A percentile compares a stretch with the other conserved stretches of the same genome.
phyloP scores from a whole-genome alignment of 2,888 invertebrate species.

The Conus canariensis region DNA sequence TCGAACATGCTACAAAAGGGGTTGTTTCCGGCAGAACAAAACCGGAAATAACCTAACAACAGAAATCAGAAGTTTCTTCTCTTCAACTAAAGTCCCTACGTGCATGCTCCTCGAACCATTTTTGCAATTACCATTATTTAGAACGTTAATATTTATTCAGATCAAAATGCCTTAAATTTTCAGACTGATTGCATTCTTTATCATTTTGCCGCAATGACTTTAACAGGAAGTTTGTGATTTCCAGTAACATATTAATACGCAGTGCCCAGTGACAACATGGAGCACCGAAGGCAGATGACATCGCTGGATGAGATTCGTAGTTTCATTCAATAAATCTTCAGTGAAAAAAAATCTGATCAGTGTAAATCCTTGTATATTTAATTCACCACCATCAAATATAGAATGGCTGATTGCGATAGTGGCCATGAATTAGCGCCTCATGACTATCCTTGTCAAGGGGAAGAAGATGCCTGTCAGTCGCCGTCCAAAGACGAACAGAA shows the following conservation, averaged over 20 bases:
- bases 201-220: background rate
- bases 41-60: conserved; percentile 35
- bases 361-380: conserved; percentile 9
- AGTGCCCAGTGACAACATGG: conserved; percentile 41
- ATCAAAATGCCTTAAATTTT: background rate
- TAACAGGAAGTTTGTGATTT: conserved; percentile 38
- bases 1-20: background rate
- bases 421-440: conserved; percentile 15
- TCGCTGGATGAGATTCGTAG: background rate
- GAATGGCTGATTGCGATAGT: conserved; percentile 43
- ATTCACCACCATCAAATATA: background rate
- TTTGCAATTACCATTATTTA: background rate
- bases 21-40: background rate
- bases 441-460: conserved; percentile 18
- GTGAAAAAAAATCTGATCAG: conserved; percentile 12
- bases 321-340: background rate
- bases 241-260: conserved; percentile 9
- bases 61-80: conserved; percentile 19
- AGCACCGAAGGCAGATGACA: conserved; percentile 10
- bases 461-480: conserved; percentile 32
- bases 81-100: background rate
- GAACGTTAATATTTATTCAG: background rate
- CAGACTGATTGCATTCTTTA: background rate
- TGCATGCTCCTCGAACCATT: no score
- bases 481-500: background rate